Percentiles rank a stretch among this genome's conserved stretches.
These are phyloP conservation scores for Triplophysa yarkandensis DNA, from an alignment of 2,797 vertebrate genomes.

Conservation along the genomic window DNA sequence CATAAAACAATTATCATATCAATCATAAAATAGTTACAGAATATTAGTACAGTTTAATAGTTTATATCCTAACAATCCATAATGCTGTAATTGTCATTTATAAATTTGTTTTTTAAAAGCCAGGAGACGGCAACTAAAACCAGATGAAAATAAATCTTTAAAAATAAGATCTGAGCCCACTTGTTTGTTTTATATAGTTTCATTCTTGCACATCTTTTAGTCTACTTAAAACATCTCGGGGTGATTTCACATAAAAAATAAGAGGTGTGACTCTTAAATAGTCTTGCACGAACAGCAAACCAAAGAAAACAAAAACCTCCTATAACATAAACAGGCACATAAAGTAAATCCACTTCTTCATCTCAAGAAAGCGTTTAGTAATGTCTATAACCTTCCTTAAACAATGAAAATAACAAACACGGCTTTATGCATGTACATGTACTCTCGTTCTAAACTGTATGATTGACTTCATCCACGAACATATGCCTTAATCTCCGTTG, in stretches of 20 bases:
- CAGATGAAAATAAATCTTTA: no score
- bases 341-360: not conserved
- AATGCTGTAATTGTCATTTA: no score
- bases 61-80: no score
- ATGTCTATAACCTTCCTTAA: constrained; percentile 7
- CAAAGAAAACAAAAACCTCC: not conserved
- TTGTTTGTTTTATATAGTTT: not conserved
- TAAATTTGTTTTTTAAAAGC: no score
- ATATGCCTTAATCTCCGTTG: no score
- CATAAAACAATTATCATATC: no score
- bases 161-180: no score
- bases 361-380: not conserved
- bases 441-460: constrained; percentile 8
- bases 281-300: not conserved
- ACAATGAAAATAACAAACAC: not conserved
- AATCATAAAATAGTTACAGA: no score
- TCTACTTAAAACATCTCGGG: not conserved
- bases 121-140: no score
- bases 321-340: not conserved
- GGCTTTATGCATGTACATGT: not conserved
- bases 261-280: constrained; percentile 1
- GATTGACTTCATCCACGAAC: not conserved
- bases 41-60: no score
- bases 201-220: not conserved
- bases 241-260: not conserved